Conservation (phyloP, 2,888 invertebrate species). For the Calameuta filiformis region DNA sequence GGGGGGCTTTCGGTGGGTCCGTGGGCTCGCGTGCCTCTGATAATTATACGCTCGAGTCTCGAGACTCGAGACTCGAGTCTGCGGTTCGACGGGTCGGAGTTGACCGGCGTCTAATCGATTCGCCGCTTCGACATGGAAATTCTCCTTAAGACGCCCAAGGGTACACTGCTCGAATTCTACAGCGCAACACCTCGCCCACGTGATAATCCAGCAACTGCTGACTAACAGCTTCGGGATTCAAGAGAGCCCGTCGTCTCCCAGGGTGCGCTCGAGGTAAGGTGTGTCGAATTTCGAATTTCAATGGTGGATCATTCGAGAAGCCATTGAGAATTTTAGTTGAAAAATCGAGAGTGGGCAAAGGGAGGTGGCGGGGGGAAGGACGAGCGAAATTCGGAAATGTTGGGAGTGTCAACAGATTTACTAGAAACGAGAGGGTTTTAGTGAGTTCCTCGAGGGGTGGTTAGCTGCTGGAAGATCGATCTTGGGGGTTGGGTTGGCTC, state of each 20-base stretch:
- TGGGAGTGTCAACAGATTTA: constrained; percentile 58
- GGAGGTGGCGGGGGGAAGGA: not conserved
- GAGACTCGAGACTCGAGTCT: constrained; percentile 50
- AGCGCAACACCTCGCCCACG: constrained; percentile 2
- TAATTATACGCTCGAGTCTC: constrained; percentile 59
- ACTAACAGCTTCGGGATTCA: too few relatives aligned
- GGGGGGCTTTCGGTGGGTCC: constrained; percentile 43
- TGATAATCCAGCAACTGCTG: too few relatives aligned
- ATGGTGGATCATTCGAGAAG: too few relatives aligned
- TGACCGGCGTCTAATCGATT: constrained; percentile 64
- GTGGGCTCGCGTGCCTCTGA: constrained; percentile 60
- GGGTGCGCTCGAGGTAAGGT: too few relatives aligned
- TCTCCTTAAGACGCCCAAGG: constrained; percentile 25
- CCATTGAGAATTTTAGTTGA: constrained; percentile 10
- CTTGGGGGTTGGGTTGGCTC: constrained; percentile 40
- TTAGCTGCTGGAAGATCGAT: constrained; percentile 35
- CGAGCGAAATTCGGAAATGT: constrained; percentile 44
- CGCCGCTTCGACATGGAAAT: constrained; percentile 61
- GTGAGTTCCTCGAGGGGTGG: constrained; percentile 11
- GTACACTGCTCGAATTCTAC: not conserved
- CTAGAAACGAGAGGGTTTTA: constrained; percentile 26
- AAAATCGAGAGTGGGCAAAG: constrained; percentile 1
- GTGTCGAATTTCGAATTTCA: too few relatives aligned
- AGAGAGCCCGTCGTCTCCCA: too few relatives aligned
- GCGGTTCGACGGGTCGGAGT: constrained; percentile 63